Percentiles rank a stretch among this genome's conserved stretches.
Conservation (phyloP, 1,140 invertebrate species). For the Drosophila bocki region DNA sequence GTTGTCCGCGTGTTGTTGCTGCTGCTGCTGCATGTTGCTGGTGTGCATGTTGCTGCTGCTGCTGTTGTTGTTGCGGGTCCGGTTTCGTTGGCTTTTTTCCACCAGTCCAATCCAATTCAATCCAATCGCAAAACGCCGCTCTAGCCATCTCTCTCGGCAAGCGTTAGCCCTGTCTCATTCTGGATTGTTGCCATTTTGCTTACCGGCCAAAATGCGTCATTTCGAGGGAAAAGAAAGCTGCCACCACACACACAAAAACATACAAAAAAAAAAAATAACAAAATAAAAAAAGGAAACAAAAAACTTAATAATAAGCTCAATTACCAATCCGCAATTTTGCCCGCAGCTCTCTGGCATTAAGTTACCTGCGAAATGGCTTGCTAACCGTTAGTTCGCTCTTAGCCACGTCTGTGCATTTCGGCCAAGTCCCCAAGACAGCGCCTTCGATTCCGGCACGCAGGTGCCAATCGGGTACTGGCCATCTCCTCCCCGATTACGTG, state of each 20-base stretch:
- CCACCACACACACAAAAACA: constrained; percentile 1
- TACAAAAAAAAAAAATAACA: neutral
- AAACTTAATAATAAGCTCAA: constrained; percentile 66
- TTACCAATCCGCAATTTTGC: constrained; percentile 57
- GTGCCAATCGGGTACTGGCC: constrained; percentile 35
- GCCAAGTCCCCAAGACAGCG: neutral
- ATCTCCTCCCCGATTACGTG: constrained; percentile 42
- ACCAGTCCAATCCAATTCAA: constrained; percentile 25
- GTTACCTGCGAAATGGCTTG: constrained; percentile 38
- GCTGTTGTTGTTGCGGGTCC: constrained; percentile 34
- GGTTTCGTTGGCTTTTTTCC: constrained; percentile 58
- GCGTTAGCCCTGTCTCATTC: constrained; percentile 13
- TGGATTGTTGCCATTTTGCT: constrained; percentile 52
- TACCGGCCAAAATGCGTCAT: constrained; percentile 63
- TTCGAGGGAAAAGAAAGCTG: constrained; percentile 41
- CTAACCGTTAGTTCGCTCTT: constrained; percentile 58
- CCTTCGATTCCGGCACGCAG: constrained; percentile 23
- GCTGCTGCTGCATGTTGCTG: constrained; percentile 16
- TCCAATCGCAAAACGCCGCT: constrained; percentile 73
- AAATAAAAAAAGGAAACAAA: constrained; percentile 5
- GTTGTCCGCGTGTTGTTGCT: constrained; percentile 60
- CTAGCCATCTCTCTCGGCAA: constrained; percentile 14
- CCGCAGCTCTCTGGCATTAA: constrained; percentile 29
- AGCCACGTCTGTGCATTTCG: constrained; percentile 15
- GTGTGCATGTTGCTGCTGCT: constrained; percentile 8